Conservation (phyloP, 2,888 invertebrate species). For the Luperina testacea region DNA sequence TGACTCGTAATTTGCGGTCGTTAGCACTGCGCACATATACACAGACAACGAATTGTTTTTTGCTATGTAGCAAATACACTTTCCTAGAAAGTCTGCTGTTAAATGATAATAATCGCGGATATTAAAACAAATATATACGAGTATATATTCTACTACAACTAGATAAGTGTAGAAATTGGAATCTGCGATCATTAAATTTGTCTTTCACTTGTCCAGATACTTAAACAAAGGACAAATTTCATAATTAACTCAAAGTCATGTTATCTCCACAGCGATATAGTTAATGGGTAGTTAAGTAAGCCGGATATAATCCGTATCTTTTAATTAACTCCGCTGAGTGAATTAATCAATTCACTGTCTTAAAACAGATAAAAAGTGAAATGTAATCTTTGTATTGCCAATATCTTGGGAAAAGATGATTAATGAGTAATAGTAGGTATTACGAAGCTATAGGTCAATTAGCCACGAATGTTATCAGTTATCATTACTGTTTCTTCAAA, state of each 20-base stretch:
- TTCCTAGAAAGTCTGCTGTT: background rate
- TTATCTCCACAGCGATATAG: conserved; percentile 10
- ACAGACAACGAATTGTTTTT: too few relatives aligned
- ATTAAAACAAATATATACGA: background rate
- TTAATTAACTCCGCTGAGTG: conserved; percentile 32
- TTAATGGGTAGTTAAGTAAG: background rate
- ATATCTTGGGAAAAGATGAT: conserved; percentile 28
- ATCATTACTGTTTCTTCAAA: conserved; percentile 16
- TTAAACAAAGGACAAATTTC: background rate
- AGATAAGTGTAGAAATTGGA: background rate
- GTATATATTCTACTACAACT: too few relatives aligned
- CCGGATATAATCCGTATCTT: conserved; percentile 25
- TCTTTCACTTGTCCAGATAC: background rate
- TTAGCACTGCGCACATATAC: too few relatives aligned
- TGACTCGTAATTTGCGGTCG: too few relatives aligned
- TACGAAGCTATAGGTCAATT: conserved; percentile 23
- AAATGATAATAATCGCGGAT: background rate
- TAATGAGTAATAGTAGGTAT: conserved; percentile 28
- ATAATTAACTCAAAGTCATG: background rate
- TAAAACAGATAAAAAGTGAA: conserved; percentile 38
- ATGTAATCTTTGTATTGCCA: conserved; percentile 36
- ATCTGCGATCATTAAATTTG: conserved; percentile 1
- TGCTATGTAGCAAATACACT: background rate
- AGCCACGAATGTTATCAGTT: conserved; percentile 19
- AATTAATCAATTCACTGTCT: conserved; percentile 8